These are phyloP conservation scores for Machimus atricapillus DNA, from an alignment of 2,888 invertebrate species.

Conservation along the genomic window DNA sequence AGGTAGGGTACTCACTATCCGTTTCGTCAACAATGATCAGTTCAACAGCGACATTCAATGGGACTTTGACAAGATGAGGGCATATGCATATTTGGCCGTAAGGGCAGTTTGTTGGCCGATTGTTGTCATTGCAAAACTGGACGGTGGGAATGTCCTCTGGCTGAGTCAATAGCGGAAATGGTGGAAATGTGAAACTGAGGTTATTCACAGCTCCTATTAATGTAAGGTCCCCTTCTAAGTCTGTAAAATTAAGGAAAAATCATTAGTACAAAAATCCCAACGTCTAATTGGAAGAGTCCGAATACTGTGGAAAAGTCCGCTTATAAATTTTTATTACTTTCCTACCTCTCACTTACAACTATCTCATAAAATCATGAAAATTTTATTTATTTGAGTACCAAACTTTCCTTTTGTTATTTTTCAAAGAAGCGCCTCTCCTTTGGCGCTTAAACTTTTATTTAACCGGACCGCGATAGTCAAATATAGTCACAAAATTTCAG, in stretches of 20 bases:
- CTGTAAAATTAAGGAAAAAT: conserved; percentile 45
- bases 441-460: neutral
- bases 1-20: conserved; percentile 50
- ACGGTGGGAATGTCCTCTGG: conserved; percentile 49
- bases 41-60: conserved; percentile 53
- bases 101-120: conserved; percentile 49
- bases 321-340: neutral
- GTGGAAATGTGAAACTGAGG: conserved; percentile 77
- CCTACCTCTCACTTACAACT: neutral
- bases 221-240: conserved; percentile 50
- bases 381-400: neutral
- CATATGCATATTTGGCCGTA: conserved; percentile 50
- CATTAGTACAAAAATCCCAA: neutral
- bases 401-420: neutral
- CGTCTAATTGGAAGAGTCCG: neutral
- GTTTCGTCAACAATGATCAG: conserved; percentile 57
- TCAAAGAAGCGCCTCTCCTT: neutral
- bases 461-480: neutral
- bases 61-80: conserved; percentile 54
- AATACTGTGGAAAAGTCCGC: neutral
- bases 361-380: neutral
- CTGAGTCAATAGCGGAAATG: conserved; percentile 80
- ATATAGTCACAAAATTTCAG: neutral
- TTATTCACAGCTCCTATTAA: conserved; percentile 71
- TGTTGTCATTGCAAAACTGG: conserved; percentile 52